A percentile compares a stretch with the other conserved stretches of the same genome.
phyloP scores from a whole-genome alignment of 2,113 vertebrate species.

The Desmodus rotundus region DNA sequence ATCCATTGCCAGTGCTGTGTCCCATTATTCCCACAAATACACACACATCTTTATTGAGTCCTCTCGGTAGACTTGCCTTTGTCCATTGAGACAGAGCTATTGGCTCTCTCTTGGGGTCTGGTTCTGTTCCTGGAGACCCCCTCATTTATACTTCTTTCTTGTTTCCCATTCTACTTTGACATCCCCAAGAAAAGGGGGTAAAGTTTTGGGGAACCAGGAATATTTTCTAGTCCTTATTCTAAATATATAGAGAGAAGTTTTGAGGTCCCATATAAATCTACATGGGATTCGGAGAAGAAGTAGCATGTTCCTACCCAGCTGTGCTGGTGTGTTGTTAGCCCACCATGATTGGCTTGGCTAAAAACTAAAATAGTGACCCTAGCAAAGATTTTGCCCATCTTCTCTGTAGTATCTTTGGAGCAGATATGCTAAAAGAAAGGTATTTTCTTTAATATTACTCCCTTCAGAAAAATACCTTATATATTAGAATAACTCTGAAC shows the following conservation, averaged over 20 bases:
- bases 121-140: neutral
- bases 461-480: slow-evolving; percentile 24
- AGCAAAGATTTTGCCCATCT: slow-evolving; percentile 18
- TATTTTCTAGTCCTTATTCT: neutral
- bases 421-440: neutral
- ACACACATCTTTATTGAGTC: neutral
- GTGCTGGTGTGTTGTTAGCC: neutral
- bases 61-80: slow-evolving; percentile 1
- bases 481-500: slow-evolving; percentile 12
- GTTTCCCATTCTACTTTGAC: slow-evolving; percentile 39
- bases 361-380: neutral
- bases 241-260: slow-evolving; percentile 2
- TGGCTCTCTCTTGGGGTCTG: neutral
- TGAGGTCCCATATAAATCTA: neutral
- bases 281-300: slow-evolving; percentile 12
- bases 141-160: slow-evolving; percentile 11
- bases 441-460: slow-evolving; percentile 19
- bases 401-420: neutral
- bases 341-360: neutral
- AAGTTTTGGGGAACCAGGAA: neutral
- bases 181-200: neutral
- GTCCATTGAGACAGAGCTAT: neutral
- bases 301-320: neutral
- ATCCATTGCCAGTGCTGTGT: neutral
- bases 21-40: neutral